Conservation (phyloP, 2,888 invertebrate genomes). For the Pomacea canaliculata region DNA sequence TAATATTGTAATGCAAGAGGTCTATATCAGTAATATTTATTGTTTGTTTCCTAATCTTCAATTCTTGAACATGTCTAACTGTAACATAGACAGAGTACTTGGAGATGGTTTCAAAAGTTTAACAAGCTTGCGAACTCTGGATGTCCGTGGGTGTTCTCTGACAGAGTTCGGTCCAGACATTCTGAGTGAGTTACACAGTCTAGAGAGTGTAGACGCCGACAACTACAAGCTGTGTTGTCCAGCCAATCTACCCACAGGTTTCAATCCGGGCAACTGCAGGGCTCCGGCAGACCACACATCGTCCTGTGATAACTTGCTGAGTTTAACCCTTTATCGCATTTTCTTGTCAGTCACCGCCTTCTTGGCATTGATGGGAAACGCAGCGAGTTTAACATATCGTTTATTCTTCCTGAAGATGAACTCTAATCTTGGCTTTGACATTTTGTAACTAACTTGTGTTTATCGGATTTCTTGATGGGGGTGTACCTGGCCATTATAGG, state of each 20-base stretch:
- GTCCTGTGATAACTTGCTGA: constrained; percentile 27
- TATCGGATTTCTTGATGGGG: constrained; percentile 25
- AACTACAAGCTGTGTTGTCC: constrained; percentile 28
- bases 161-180: background rate
- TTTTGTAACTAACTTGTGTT: constrained; percentile 24
- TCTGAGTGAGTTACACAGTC: background rate
- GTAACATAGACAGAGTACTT: background rate
- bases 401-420: constrained; percentile 12
- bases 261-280: constrained; percentile 7
- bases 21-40: background rate
- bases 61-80: background rate
- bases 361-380: constrained; percentile 25
- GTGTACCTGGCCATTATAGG: constrained; percentile 25
- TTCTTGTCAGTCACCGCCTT: constrained; percentile 22
- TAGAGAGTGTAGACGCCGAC: constrained; percentile 9
- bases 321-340: constrained; percentile 9
- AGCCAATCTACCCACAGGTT: background rate
- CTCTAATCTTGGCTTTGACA: constrained; percentile 20
- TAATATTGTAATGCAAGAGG: background rate
- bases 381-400: constrained; percentile 21
- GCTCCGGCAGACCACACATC: constrained; percentile 28
- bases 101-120: constrained; percentile 9
- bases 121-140: background rate
- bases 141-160: background rate
- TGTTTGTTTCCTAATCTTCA: background rate